Conservation (phyloP, 2,113 vertebrate genomes). For the Vireo altiloquus region DNA sequence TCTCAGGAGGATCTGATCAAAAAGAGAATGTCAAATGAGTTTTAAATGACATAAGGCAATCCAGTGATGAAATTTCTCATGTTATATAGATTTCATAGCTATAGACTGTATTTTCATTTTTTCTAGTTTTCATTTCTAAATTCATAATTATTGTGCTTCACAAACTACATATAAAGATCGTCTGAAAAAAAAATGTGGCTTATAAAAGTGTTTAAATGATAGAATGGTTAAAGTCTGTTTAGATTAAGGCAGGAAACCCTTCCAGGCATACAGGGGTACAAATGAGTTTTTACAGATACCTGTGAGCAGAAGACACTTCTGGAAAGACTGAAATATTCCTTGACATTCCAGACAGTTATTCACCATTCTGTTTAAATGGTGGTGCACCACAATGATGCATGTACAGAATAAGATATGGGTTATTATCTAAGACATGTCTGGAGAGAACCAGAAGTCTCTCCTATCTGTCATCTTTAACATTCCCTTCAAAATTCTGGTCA, state of each 20-base stretch:
- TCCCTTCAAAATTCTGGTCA: background rate
- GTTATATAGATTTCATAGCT: background rate
- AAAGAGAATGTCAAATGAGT: background rate
- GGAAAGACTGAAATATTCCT: background rate
- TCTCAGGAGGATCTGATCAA: background rate
- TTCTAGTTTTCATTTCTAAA: background rate
- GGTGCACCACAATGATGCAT: background rate
- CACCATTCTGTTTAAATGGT: background rate
- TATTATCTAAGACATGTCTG: background rate
- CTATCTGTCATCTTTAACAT: background rate
- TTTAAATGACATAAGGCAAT: background rate
- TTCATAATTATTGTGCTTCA: background rate
- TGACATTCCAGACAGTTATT: background rate
- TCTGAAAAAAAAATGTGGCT: background rate
- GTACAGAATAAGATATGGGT: background rate
- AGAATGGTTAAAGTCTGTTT: background rate
- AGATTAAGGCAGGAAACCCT: background rate
- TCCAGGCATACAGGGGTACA: background rate
- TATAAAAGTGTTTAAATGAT: background rate
- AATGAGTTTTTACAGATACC: background rate
- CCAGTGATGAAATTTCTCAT: background rate
- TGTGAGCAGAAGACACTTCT: background rate
- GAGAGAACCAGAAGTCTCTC: background rate
- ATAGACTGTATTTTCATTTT: background rate
- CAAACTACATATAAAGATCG: background rate